Conservation (phyloP, 2,797 vertebrate species). For the Melanotaenia maccullochi region DNA sequence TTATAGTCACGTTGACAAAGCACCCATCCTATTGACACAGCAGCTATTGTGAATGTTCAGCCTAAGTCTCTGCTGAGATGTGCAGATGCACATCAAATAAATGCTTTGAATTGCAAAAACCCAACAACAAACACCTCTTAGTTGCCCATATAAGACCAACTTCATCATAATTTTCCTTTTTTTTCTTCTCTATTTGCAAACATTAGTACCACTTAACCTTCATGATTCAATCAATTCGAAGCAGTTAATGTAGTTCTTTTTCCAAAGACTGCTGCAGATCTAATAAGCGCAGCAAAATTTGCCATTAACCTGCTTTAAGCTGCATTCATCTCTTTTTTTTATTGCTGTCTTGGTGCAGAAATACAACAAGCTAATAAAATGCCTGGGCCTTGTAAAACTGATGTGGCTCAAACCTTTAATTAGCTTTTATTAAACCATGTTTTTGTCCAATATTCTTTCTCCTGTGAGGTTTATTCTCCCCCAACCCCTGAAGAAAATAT, state of each 20-base stretch:
- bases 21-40: conserved; percentile 49
- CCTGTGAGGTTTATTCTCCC: not conserved
- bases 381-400: not conserved
- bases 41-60: conserved; percentile 50
- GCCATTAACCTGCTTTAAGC: not conserved
- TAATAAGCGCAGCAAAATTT: not conserved
- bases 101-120: conserved; percentile 12
- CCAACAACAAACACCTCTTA: not conserved
- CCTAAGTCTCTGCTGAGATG: conserved; percentile 7
- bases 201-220: not conserved
- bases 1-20: conserved; percentile 57
- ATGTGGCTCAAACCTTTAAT: not conserved
- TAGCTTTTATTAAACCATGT: not conserved
- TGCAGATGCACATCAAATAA: conserved; percentile 4
- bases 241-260: not conserved
- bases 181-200: not conserved
- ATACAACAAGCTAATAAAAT: not conserved
- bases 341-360: not conserved
- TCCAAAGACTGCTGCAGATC: not conserved
- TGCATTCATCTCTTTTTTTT: not conserved
- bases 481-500: not conserved
- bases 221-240: conserved; percentile 7
- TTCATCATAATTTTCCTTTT: not conserved
- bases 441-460: not conserved
- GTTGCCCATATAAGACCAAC: not conserved